A percentile compares a stretch with the other conserved stretches of the same genome.
Evolutionary conservation across 2,113 vertebrate genomes (phyloP).

Genomic region (Microcebus tavaratra): DNA sequence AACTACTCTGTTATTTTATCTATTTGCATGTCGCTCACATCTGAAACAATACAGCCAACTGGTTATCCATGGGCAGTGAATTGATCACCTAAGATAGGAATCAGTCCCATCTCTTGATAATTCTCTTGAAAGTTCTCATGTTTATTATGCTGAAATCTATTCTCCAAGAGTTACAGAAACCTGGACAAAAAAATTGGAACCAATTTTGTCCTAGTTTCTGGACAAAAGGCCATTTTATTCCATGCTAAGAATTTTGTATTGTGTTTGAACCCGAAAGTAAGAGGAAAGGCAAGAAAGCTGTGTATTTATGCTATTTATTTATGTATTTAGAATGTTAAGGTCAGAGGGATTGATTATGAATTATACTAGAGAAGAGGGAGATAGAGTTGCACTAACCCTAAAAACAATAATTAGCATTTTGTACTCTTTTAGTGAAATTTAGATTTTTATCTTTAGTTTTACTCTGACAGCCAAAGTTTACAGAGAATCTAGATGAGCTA

Average conservation of each 20-base stretch:
- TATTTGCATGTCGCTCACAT: background rate
- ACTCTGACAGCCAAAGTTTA: background rate
- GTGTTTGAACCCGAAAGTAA: background rate
- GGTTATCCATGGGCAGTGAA: background rate
- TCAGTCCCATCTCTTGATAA: background rate
- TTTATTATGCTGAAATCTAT: background rate
- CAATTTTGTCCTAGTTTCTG: too few relatives aligned
- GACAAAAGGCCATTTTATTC: background rate
- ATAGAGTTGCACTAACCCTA: background rate
- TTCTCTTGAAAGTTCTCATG: background rate
- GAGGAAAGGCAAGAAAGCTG: background rate
- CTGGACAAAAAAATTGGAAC: background rate
- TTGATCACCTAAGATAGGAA: rapidly evolving
- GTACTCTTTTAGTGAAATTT: background rate
- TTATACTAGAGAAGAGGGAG: background rate
- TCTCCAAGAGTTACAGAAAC: background rate
- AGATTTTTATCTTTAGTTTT: background rate
- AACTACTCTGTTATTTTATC: background rate
- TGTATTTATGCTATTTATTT: too few relatives aligned
- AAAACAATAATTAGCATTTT: background rate
- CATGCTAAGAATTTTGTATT: background rate
- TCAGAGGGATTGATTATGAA: background rate
- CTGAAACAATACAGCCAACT: background rate
- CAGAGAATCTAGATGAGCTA: background rate
- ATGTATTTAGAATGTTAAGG: background rate